Evolutionary conservation across 2,797 vertebrate genomes (phyloP).

Genomic region (Neosilurus hyrtlii): DNA sequence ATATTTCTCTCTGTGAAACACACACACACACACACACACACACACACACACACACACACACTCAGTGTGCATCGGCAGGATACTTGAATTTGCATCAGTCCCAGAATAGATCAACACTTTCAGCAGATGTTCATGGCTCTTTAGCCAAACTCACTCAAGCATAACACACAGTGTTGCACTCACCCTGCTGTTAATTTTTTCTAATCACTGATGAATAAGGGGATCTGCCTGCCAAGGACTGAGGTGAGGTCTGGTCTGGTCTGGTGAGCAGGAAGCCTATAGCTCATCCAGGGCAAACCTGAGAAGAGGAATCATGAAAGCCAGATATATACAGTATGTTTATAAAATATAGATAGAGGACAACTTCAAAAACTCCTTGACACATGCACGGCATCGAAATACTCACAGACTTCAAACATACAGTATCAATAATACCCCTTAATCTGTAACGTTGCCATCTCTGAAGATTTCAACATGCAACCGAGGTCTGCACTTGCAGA

Average conservation of each 20-base stretch:
- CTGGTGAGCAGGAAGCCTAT: conserved; percentile 2
- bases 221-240: background rate
- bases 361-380: background rate
- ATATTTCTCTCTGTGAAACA: background rate
- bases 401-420: background rate
- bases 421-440: background rate
- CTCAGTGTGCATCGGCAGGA: background rate
- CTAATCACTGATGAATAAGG: background rate
- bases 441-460: background rate
- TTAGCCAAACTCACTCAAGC: conserved; percentile 6
- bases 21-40: background rate
- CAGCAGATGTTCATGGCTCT: conserved; percentile 7
- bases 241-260: no score
- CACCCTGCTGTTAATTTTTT: background rate
- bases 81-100: conserved; percentile 8
- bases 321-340: background rate
- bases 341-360: conserved; percentile 8
- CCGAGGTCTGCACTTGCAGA: background rate
- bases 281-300: conserved; percentile 14
- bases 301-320: background rate
- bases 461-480: background rate
- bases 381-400: conserved; percentile 9
- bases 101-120: conserved; percentile 17
- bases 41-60: background rate
- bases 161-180: background rate